Evolutionary conservation across 2,888 invertebrate species (phyloP), one percentile per base, ranked within the genome.

Genomic region (Andrena flavipes): DNA sequence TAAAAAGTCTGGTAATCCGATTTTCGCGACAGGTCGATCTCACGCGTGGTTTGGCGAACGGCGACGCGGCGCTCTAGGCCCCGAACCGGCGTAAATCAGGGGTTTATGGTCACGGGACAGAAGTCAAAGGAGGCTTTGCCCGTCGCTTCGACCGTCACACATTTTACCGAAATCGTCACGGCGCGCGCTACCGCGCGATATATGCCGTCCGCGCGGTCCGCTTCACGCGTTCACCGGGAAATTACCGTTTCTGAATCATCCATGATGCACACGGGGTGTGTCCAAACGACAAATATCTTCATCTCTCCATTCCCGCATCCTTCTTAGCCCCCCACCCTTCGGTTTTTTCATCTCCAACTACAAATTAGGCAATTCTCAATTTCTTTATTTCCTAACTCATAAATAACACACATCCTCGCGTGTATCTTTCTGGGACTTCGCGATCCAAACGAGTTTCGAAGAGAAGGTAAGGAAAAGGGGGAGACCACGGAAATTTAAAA

Each of bases 41-140:
- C 87, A 88, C 88, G 90, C 88, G 87, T 89, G 90, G 88, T 88
- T 90, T 90, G 84, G 81, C 85, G 86, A 89, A 89, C 87, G 87
- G 88, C 88, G 51, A 51, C 51, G 81, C 73, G 74, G 68, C 48
- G 68, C 84, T 84, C 85, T 51, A n/a, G 20, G 75, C 73, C 87
- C 79, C 87, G 88, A 87, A 88, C 82, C 82, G 65, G 82, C 87
- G 87, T 92, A 92, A 92, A 92, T 92, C 92, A 92, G 87, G 73
- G 88, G 90, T 92, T 92, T 92, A 92, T 92, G 91, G 91, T 91
- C 89, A 90, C 87, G 84, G 86, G 87, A 87, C 89, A 89, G 89
- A 91, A 91, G 89, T 91, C 91, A 91, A 92, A 91, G 88, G 92
- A 90, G 89, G 89, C 89, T 91, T 90, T 89, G 88, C 83, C 88